A percentile compares a stretch with the other conserved stretches of the same genome.
phyloP scores from a whole-genome alignment of 1,140 invertebrate genomes.

The Aplysia californica region DNA sequence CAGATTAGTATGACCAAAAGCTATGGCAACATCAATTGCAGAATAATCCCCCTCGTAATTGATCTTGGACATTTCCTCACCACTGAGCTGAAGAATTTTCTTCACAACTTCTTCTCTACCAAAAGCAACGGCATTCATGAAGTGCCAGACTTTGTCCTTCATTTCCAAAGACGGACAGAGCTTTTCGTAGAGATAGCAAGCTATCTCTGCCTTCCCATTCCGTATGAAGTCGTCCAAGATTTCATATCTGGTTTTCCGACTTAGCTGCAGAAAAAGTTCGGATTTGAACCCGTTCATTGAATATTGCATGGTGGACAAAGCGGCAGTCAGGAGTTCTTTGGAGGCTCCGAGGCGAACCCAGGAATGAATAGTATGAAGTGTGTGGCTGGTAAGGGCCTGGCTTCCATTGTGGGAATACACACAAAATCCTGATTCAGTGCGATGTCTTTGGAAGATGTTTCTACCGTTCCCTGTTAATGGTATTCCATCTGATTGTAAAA shows the following conservation, averaged over 20 bases:
- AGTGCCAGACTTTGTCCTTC: neutral
- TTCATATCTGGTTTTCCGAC: constrained; percentile 13
- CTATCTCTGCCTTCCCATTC: neutral
- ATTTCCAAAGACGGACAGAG: constrained; percentile 7
- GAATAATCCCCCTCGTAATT: neutral
- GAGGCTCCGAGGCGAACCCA: neutral
- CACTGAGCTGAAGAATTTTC: neutral
- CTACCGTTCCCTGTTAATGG: neutral
- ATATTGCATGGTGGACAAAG: constrained; percentile 15
- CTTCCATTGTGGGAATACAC: constrained; percentile 1
- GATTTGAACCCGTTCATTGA: neutral
- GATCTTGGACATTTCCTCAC: neutral
- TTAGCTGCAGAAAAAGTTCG: constrained; percentile 7
- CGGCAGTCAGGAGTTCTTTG: neutral
- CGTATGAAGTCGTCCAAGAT: neutral
- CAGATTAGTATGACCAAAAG: neutral
- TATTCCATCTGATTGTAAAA: neutral
- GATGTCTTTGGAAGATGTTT: constrained; percentile 20
- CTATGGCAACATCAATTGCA: constrained; percentile 4
- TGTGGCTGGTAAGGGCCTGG: constrained; percentile 1
- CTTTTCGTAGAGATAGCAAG: constrained; percentile 18
- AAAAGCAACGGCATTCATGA: constrained; percentile 2
- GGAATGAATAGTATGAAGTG: neutral
- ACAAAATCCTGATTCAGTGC: constrained; percentile 12
- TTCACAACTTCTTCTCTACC: neutral